phyloP scores from a whole-genome alignment of 2,888 invertebrate genomes.

The Merodon equestris region DNA sequence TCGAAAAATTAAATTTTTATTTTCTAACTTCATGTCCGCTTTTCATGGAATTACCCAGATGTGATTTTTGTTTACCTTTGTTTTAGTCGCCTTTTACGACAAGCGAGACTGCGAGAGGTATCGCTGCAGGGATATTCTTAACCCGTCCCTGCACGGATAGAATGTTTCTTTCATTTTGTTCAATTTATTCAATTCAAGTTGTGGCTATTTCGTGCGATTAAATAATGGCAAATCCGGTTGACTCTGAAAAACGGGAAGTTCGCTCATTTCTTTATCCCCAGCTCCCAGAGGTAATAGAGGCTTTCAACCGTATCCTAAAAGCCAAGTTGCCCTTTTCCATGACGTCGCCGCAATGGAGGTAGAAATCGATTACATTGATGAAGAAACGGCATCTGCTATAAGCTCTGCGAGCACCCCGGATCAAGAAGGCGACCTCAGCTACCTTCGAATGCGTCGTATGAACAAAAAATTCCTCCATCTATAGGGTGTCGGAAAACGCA shows the following conservation, averaged over 20 bases:
- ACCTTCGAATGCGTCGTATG: slow-evolving; percentile 75
- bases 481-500: slow-evolving; percentile 71
- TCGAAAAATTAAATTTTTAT: too few species aligned
- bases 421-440: slow-evolving; percentile 74
- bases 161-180: too few species aligned
- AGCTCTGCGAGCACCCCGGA: slow-evolving; percentile 62
- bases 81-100: too few species aligned
- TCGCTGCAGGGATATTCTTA: too few species aligned
- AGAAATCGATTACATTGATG: slow-evolving; percentile 59
- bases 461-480: slow-evolving; percentile 69
- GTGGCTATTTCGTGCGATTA: too few species aligned
- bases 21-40: too few species aligned
- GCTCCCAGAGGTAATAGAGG: slow-evolving; percentile 76
- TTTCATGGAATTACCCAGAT: too few species aligned
- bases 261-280: slow-evolving; percentile 75
- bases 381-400: slow-evolving; percentile 26
- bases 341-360: slow-evolving; percentile 71
- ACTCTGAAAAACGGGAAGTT: slow-evolving; percentile 69
- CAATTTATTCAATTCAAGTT: slow-evolving; percentile 2
- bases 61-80: too few species aligned
- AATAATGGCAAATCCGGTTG: slow-evolving; percentile 60
- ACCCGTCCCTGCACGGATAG: too few species aligned
- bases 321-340: slow-evolving; percentile 72
- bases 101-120: too few species aligned
- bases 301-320: slow-evolving; percentile 73